Evolutionary conservation across 1,140 invertebrate genomes (phyloP).

Genomic region (Saccostrea glomerata): DNA sequence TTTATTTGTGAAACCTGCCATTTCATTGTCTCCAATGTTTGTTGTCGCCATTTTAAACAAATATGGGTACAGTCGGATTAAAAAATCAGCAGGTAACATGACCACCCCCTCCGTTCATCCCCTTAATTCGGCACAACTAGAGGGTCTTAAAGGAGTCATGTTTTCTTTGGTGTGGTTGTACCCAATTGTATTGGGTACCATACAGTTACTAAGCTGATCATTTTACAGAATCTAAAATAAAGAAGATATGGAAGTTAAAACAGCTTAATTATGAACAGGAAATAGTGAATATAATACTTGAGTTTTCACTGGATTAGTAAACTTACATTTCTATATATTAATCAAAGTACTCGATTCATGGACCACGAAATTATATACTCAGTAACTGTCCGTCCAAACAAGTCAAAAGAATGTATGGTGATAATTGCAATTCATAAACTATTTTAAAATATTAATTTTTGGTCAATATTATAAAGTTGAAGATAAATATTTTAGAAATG

Average conservation of each 20-base stretch:
- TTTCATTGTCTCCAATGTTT: slow-evolving; percentile 77
- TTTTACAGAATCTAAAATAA: slow-evolving; percentile 59
- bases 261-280: background rate
- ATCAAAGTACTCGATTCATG: no score
- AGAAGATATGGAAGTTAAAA: background rate
- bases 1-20: background rate
- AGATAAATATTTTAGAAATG: no score
- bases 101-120: background rate
- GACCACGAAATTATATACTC: no score
- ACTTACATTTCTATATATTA: no score
- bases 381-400: no score
- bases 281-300: background rate
- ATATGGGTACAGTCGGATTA: slow-evolving; percentile 70
- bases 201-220: slow-evolving; percentile 68
- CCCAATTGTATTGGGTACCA: slow-evolving; percentile 17
- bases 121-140: background rate
- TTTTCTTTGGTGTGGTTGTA: slow-evolving; percentile 63
- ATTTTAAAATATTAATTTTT: no score
- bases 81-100: background rate
- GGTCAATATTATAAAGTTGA: no score
- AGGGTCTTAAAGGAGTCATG: slow-evolving; percentile 61
- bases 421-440: no score
- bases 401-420: no score
- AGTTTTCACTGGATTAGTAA: no score
- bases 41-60: slow-evolving; percentile 70